Evolutionary conservation across 2,797 vertebrate species (phyloP).

Genomic region (Sebastiscus tertius): DNA sequence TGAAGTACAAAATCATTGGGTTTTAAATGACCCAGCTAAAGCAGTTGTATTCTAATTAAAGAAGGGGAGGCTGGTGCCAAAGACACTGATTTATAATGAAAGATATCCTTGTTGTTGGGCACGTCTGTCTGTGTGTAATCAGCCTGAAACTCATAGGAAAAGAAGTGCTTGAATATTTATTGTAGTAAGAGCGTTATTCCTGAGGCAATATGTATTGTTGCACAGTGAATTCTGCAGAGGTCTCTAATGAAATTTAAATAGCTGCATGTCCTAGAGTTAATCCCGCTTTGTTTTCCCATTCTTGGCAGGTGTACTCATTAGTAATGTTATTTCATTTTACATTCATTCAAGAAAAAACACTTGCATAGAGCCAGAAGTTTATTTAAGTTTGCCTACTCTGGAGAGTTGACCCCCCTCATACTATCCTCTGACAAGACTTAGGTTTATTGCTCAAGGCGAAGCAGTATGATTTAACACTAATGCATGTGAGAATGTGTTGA

Average conservation of each 20-base stretch:
- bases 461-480: slow-evolving; percentile 30
- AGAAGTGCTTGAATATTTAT: slow-evolving; percentile 34
- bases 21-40: background rate
- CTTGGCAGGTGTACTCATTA: slow-evolving; percentile 66
- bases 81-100: slow-evolving; percentile 20
- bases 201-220: slow-evolving; percentile 23
- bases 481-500: slow-evolving; percentile 29
- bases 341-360: slow-evolving; percentile 47
- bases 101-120: background rate
- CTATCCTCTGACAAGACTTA: slow-evolving; percentile 17
- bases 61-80: background rate
- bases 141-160: slow-evolving; percentile 17
- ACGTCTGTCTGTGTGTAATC: slow-evolving; percentile 21
- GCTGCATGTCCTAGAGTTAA: slow-evolving; percentile 42
- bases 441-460: slow-evolving; percentile 26
- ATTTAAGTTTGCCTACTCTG: slow-evolving; percentile 46
- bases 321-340: slow-evolving; percentile 59
- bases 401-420: slow-evolving; percentile 33
- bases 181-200: slow-evolving; percentile 34
- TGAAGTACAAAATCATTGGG: background rate
- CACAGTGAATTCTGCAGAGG: slow-evolving; percentile 41
- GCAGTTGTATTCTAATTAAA: background rate
- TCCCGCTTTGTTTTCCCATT: slow-evolving; percentile 33
- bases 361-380: slow-evolving; percentile 42
- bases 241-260: slow-evolving; percentile 69